Base-by-base conservation (phyloP, 1,140 invertebrate species). In the Drosophila quadrilineata region DNA sequence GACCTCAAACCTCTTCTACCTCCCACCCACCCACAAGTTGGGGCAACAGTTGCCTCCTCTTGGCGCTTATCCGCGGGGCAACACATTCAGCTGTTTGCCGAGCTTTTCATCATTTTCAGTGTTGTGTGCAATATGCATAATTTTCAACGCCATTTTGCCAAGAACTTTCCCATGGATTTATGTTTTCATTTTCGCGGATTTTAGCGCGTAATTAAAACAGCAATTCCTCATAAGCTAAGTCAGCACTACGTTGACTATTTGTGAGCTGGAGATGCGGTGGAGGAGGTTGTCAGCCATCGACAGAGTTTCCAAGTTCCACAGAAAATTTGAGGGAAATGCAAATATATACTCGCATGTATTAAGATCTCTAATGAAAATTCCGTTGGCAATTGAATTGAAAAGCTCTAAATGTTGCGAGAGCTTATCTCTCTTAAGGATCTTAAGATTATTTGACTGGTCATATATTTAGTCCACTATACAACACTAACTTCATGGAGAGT, bases 101-200 rank as follows among this genome's bases (percentile, higher is more conserved):
- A 45, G 56, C 56, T 63, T 48, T 50, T 62, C 52, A 31, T 33
- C 43, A 57, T 22, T 48, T 35, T 21, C 24, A 5, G 9, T 10
- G 14, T 36, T 70, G 57, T 67, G 50, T 75, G 59, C 72, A 66
- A 70, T 72, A 35, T 71, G 74, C 74, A 77, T 68, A 69, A 73
- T 77, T 75, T 75, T 26, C 66, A 49, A 16, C 58, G 38, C 52
- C 69, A 59, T 77, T 77, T 45, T 50, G 54, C 53, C n/a, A 59
- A 63, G 56, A 60, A 49, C 66, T 71, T 60, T 57, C 26, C 26
- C 54, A 58, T 46, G 33, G 76, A 80, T 75, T 75, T 72, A 72
- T 80, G 67, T 80, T 80, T 82, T 82, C 62, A 80, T 80, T 80
- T 75, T 75, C 53, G 54, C 71, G 76, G 71, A 80, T 80, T 79